A percentile compares a stretch with the other conserved stretches of the same genome.
phyloP scores from a whole-genome alignment of 2,888 invertebrate genomes.

The Phasia obesa region DNA sequence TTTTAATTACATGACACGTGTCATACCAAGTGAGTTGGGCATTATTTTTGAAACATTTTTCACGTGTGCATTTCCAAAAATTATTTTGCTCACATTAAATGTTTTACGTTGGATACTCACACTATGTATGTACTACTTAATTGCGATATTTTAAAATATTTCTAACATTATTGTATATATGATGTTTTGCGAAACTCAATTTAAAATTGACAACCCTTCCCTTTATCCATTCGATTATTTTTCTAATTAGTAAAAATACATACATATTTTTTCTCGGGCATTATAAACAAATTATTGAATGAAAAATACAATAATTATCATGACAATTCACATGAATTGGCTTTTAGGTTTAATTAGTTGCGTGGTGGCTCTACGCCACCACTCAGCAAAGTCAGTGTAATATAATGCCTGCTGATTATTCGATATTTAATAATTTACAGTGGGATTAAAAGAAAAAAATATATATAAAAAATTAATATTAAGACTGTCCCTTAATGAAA shows the following conservation, averaged over 20 bases:
- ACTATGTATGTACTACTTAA: slow-evolving; percentile 12
- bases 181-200: slow-evolving; percentile 5
- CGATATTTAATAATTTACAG: no score
- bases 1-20: slow-evolving; percentile 62
- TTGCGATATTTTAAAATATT: slow-evolving; percentile 18
- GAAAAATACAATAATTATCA: slow-evolving; percentile 56
- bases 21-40: background rate
- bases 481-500: no score
- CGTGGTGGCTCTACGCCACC: no score
- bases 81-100: slow-evolving; percentile 6
- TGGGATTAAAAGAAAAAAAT: no score
- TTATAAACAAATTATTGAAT: slow-evolving; percentile 47
- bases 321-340: slow-evolving; percentile 65
- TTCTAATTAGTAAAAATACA: slow-evolving; percentile 47
- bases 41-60: background rate
- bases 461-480: no score
- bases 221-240: slow-evolving; percentile 31
- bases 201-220: slow-evolving; percentile 10
- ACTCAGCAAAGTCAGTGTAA: background rate
- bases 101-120: background rate
- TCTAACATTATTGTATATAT: slow-evolving; percentile 1
- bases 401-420: no score
- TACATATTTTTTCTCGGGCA: slow-evolving; percentile 16
- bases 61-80: slow-evolving; percentile 30
- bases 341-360: slow-evolving; percentile 66